Evolutionary conservation across 2,113 vertebrate genomes (phyloP).

Genomic region (Crotalus horridus): DNA sequence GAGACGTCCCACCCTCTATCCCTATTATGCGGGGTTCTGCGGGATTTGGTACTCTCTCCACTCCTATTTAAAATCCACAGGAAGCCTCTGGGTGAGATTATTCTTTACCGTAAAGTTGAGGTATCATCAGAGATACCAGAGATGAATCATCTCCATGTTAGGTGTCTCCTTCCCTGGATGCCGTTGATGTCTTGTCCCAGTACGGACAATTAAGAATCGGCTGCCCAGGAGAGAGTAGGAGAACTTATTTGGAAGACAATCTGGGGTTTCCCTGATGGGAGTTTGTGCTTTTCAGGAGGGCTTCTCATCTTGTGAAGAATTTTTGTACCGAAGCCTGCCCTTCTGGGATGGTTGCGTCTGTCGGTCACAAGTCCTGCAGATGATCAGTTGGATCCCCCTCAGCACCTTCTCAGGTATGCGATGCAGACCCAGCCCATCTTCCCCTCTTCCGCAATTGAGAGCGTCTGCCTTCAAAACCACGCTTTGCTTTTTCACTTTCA

Average conservation of each 20-base stretch:
- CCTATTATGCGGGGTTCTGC: background rate
- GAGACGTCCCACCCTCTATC: background rate
- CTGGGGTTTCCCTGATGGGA: background rate
- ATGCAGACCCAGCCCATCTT: background rate
- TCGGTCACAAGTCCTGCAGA: conserved; percentile 76
- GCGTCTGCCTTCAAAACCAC: background rate
- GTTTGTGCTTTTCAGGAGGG: conserved; percentile 76
- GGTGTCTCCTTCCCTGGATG: background rate
- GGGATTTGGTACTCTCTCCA: background rate
- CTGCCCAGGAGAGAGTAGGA: background rate
- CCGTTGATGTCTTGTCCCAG: background rate
- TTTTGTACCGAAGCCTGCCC: conserved; percentile 85
- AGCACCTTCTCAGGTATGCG: conserved; percentile 75
- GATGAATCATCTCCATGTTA: background rate
- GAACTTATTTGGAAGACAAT: background rate
- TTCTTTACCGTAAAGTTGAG: background rate
- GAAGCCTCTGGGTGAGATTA: background rate
- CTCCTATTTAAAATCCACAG: background rate
- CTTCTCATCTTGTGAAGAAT: conserved; percentile 83
- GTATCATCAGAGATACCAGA: background rate
- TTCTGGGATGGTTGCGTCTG: conserved; percentile 85
- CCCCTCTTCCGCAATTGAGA: background rate
- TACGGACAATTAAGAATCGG: background rate
- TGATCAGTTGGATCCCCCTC: conserved; percentile 85
- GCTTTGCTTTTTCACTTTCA: conserved; percentile 56